A percentile compares a stretch with the other conserved stretches of the same genome.
Conservation (phyloP, 2,797 vertebrate genomes). For the Lerista edwardsae region DNA sequence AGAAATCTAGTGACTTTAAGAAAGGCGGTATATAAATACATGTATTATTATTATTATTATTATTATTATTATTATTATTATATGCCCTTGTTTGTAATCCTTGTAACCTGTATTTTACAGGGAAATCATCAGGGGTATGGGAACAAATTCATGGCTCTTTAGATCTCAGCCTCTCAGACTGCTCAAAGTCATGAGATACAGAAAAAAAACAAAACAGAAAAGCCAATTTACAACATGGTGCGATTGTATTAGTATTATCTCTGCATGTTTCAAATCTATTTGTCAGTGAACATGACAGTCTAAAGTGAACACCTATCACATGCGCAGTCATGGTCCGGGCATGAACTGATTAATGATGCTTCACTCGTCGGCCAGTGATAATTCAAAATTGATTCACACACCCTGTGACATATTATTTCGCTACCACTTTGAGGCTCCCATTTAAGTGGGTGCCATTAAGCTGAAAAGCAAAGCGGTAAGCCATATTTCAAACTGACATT, state of each 20-base stretch:
- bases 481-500: neutral
- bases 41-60: too few species aligned
- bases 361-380: constrained; percentile 6
- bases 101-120: neutral
- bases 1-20: too few species aligned
- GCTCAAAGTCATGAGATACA: neutral
- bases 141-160: neutral
- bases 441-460: neutral
- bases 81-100: neutral
- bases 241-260: neutral
- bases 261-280: neutral
- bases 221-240: neutral
- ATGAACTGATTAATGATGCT: constrained; percentile 16
- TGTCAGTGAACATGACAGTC: neutral
- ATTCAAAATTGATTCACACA: constrained; percentile 39
- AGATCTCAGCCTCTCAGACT: neutral
- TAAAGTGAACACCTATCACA: neutral
- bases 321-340: accelerated
- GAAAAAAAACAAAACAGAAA: neutral
- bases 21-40: too few species aligned
- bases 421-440: constrained; percentile 40
- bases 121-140: neutral
- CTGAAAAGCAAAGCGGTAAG: constrained; percentile 29
- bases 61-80: too few species aligned
- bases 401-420: constrained; percentile 40